Conservation (phyloP, 2,888 invertebrate species). For the Epiblema foenella region DNA sequence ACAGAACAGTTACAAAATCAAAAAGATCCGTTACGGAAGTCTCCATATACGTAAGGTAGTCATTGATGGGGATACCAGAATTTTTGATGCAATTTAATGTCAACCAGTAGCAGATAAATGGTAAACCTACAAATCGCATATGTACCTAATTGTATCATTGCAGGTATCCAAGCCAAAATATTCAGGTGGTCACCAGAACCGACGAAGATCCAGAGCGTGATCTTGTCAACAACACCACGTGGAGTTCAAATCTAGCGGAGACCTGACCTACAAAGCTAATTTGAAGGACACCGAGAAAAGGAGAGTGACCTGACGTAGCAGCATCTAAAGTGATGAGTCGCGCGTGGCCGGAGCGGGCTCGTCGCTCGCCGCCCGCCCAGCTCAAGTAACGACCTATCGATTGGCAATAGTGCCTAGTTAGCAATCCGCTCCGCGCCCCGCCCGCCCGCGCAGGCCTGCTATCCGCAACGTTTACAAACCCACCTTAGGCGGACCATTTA, state of each 20-base stretch:
- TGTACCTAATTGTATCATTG: not conserved
- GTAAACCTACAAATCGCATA: not conserved
- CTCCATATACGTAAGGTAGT: too few relatives aligned
- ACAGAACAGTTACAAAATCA: constrained; percentile 7
- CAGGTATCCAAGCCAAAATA: constrained; percentile 46
- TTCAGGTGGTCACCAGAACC: constrained; percentile 53
- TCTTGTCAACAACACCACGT: constrained; percentile 80
- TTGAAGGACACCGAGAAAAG: constrained; percentile 85
- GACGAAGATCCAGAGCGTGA: constrained; percentile 46
- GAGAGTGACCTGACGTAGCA: constrained; percentile 85
- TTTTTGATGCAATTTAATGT: not conserved
- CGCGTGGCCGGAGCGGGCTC: constrained; percentile 71
- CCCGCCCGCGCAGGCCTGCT: constrained; percentile 45
- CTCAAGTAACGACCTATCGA: constrained; percentile 83
- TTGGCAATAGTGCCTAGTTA: constrained; percentile 84
- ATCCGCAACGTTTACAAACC: not conserved
- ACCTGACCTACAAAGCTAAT: constrained; percentile 85
- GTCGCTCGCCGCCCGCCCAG: too few relatives aligned
- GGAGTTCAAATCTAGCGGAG: constrained; percentile 73
- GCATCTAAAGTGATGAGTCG: constrained; percentile 84
- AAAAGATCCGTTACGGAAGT: not conserved
- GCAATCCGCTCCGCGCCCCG: constrained; percentile 66
- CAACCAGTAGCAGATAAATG: not conserved
- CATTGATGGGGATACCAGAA: not conserved
- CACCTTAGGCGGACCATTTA: not conserved